Base-by-base conservation (phyloP, 2,113 vertebrate genomes). In the Alligator sinensis region DNA sequence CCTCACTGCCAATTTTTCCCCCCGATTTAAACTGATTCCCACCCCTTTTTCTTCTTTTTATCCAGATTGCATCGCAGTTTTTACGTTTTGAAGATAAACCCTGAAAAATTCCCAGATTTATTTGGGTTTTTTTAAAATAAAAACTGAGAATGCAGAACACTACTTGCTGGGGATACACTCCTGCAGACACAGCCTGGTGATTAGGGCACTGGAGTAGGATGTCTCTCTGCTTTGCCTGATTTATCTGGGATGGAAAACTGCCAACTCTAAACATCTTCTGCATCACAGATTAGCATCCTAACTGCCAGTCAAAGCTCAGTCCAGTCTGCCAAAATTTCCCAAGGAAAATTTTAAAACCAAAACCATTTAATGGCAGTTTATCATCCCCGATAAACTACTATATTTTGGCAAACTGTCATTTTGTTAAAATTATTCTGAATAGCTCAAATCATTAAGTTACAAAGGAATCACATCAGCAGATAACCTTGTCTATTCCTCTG, bases 391-490 rank as follows among this genome's bases (percentile, higher is more conserved):
- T 0, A 83, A 28, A 6, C 95, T 87, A 4, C 80, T 61, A 76
- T 92, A 82, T 81, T 82, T 87, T 91, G 70, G 91, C 88, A 94
- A 64, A 94, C 79, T 5, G 81, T 87, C 24, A 70, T 64, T 75
- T 61, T 92, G 63, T 59, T 79, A 60, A 87, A 59, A 79, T 54
- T 21, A 60, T 38, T 88, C 57, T n/a, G 28, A 58, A 27, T 28
- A 21, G 34, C 60, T 90, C 58, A 47, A 24, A 47, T 90, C 25
- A 3, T 91, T 77, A 93, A 70, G n/a, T 88, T 81, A 85, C 74
- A 64, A 93, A 96, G 87, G 91, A 95, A 94, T 84, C 61, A 74
- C 1, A 25, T 81, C 22, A 81, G 74, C 80, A 77, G 94, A 89
- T 34, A 93, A 84, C 54, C 5, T 19, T 72, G 77, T 61, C 11